Evolutionary conservation across 2,888 invertebrate genomes (phyloP), one percentile per base, ranked within the genome.

Genomic region (Opisthograptis luteolata): DNA sequence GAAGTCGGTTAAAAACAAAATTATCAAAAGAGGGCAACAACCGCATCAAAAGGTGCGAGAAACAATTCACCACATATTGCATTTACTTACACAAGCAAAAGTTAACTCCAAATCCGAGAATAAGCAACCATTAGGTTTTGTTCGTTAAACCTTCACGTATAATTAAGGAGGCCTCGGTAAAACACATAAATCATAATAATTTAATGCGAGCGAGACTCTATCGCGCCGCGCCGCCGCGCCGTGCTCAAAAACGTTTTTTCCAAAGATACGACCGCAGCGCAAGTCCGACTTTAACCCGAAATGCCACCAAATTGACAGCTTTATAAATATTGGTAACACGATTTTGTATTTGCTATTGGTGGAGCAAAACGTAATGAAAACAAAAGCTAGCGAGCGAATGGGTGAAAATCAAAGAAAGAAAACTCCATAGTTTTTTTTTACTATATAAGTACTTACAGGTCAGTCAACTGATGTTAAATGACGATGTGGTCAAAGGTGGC

Each of bases 101-200:
- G 55, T 47, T 47, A 58, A 48, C 47, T 56, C 56, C 32, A 59
- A 63, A 65, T 58, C 62, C 46, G 10, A 55, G 58, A 59, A 61
- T 62, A 71, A 70, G 68, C 73, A 62, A 64, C 64, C 72, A 68
- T 70, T 69, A 62, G 65, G 69, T 68, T 81, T 77, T 79, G 84
- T 86, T 81, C 85, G 84, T 84, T 82, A 83, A 81, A 72, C 73
- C 80, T 72, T 77, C 78, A 78, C 77, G 76, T 84, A 83, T 88
- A 87, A 88, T 88, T 87, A 88, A 79, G 80, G 81, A 79, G 81
- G 78, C 73, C 75, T 70, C 76, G 80, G 83, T 83, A 84, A 87
- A 84, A 84, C 78, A 84, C 84, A 88, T 89, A 89, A 89, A 89
- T 89, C 88, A 89, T 87, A 86, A 87, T 87, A 87, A 87, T 87